Conservation (phyloP, 2,888 invertebrate genomes). For the Alcis repandata region DNA sequence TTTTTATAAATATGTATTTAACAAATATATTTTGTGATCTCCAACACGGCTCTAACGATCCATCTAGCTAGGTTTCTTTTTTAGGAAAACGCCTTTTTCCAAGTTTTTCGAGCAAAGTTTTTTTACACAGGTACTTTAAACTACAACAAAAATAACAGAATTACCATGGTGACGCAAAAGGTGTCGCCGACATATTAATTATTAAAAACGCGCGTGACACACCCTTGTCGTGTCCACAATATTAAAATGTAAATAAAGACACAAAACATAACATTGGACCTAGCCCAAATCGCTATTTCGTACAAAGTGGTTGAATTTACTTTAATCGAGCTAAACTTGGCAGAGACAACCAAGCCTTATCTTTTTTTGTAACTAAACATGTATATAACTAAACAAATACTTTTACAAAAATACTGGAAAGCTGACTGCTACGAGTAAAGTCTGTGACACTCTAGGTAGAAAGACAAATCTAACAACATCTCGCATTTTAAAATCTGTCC, state of each 20-base stretch:
- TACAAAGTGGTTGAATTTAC: neutral
- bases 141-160: constrained; percentile 1
- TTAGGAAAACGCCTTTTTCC: too few relatives aligned
- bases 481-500: too few relatives aligned
- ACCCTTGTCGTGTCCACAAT: constrained; percentile 51
- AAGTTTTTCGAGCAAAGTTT: too few relatives aligned
- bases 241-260: constrained; percentile 36
- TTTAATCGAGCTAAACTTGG: neutral
- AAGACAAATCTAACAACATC: too few relatives aligned
- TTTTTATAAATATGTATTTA: too few relatives aligned
- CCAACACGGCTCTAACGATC: too few relatives aligned
- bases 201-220: constrained; percentile 43
- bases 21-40: too few relatives aligned
- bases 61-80: too few relatives aligned
- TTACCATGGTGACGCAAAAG: constrained; percentile 1
- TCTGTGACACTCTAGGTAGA: neutral
- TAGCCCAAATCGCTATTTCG: constrained; percentile 2
- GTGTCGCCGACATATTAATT: constrained; percentile 22
- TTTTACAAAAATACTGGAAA: too few relatives aligned
- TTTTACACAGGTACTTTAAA: too few relatives aligned
- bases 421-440: too few relatives aligned
- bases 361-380: neutral
- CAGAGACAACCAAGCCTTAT: neutral
- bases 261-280: constrained; percentile 12
- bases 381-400: neutral